A percentile compares a stretch with the other conserved stretches of the same genome.
Conservation (phyloP, 2,113 vertebrate genomes). For the Callaeas wilsoni region DNA sequence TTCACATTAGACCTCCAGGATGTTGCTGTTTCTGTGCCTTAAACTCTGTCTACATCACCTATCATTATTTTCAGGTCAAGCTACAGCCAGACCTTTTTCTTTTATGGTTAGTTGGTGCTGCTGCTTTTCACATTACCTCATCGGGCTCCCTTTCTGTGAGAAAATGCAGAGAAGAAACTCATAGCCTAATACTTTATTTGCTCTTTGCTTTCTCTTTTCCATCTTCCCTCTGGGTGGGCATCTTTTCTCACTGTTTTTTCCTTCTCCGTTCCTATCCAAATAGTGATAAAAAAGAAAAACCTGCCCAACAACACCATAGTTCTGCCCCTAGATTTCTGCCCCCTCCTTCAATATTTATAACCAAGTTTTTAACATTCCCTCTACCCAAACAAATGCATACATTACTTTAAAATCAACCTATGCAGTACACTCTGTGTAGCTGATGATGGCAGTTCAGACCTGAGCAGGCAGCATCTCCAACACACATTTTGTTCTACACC, state of each 20-base stretch:
- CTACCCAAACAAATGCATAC: neutral
- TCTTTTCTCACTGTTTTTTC: neutral
- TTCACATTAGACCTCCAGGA: slow-evolving; percentile 41
- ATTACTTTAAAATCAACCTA: neutral
- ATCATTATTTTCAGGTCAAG: slow-evolving; percentile 47
- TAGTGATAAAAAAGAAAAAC: neutral
- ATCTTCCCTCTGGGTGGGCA: neutral
- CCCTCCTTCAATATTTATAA: neutral
- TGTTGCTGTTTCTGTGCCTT: slow-evolving; percentile 14
- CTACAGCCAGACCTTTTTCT: slow-evolving; percentile 17
- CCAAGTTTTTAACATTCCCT: neutral
- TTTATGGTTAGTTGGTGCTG: slow-evolving; percentile 38
- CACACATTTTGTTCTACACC: too few relatives aligned
- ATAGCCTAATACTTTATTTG: neutral
- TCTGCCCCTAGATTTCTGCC: neutral
- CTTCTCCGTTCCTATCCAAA: neutral
- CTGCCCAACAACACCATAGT: neutral
- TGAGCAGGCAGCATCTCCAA: neutral
- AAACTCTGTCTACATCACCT: slow-evolving; percentile 22
- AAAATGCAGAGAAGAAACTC: slow-evolving; percentile 24
- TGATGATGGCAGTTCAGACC: fast-evolving
- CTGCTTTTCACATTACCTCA: slow-evolving; percentile 45
- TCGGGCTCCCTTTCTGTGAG: slow-evolving; percentile 10
- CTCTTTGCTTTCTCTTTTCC: neutral
- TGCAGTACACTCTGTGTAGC: neutral